Evolutionary conservation across 2,888 invertebrate genomes (phyloP), one percentile per base, ranked within the genome.

Genomic region (Pollenia amentaria): DNA sequence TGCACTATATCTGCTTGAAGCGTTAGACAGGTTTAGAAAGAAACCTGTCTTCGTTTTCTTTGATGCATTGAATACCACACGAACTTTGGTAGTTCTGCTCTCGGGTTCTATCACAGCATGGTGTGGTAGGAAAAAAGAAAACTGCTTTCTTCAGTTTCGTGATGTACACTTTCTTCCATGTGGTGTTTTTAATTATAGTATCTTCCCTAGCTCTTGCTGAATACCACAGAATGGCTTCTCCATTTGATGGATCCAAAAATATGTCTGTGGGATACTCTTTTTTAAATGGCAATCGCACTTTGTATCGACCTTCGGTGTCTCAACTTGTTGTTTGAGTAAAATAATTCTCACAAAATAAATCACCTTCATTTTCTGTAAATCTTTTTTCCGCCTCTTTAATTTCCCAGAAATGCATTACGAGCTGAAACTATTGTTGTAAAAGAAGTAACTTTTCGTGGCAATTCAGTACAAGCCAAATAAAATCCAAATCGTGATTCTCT

Each of bases 1-100:
- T 48, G 48, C 48, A 48, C n/a, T 87, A 11, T 4, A 89, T 84
- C 7, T 85, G 46, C 29, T 88, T 87, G 48, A 65, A 88, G 12
- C 65, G 46, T 12, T 53, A 60, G 51, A 88, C 78, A 12, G 4
- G n/a, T 48, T 48, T 9, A 48, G n/a, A n/a, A n/a, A 48, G n/a
- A 9, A 48, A 3, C 48, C 48, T 6, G n/a, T 48, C n/a, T 14
- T 48, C 6, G n/a, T 48, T n/a, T 48, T 14, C n/a, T 48, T 48
- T 48, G 48, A 48, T n/a, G 48, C 48, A 7, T 48, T 48, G n/a
- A 48, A 42, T 42, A 42, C 42, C 9, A 42, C 42, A 8, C 9
- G 6, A 6, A 9, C 7, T 6, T 42, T 9, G 2, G 38, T 14
- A 14, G n/a, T 38, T 14, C 14, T 38, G 18, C 4, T 9, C 51